Percentiles rank a stretch among this genome's conserved stretches.
Evolutionary conservation across 2,113 vertebrate species (phyloP).

Genomic region (Syrrhaptes paradoxus): DNA sequence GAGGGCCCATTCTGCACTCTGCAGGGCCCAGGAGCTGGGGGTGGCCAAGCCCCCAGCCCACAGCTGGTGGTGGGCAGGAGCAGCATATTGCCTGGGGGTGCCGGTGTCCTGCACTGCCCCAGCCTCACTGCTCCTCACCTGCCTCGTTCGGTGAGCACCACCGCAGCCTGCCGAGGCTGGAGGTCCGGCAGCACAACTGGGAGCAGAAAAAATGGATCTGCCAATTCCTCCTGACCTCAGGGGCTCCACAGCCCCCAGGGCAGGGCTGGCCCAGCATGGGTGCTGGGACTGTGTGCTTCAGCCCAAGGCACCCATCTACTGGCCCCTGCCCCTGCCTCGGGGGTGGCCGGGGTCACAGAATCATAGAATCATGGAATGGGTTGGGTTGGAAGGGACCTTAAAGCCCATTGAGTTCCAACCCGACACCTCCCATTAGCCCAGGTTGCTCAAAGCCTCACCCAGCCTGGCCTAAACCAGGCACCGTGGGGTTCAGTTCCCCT

Average conservation of each 20-base stretch:
- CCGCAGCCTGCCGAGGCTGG: accelerated
- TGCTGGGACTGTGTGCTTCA: accelerated
- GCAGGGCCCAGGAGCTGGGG: not conserved
- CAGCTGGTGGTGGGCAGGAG: not conserved
- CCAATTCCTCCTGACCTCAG: not conserved
- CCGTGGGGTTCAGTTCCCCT: accelerated
- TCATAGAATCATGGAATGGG: no score
- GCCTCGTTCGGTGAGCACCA: accelerated
- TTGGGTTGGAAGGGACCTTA: no score
- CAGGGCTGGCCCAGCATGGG: accelerated
- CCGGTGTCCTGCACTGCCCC: not conserved
- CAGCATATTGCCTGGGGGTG: not conserved
- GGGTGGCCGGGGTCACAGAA: no score
- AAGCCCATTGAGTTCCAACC: no score
- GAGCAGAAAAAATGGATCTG: accelerated
- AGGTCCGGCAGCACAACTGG: accelerated
- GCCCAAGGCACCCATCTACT: accelerated
- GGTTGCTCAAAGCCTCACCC: no score
- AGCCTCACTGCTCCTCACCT: not conserved
- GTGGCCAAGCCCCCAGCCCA: accelerated
- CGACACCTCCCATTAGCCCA: no score
- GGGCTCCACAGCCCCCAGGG: accelerated
- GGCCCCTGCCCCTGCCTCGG: accelerated
- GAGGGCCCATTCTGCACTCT: accelerated
- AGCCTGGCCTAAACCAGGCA: no score